Evolutionary conservation across 1,140 invertebrate species (phyloP), one percentile per base, ranked within the genome.

Genomic region (Amyelois transitella): DNA sequence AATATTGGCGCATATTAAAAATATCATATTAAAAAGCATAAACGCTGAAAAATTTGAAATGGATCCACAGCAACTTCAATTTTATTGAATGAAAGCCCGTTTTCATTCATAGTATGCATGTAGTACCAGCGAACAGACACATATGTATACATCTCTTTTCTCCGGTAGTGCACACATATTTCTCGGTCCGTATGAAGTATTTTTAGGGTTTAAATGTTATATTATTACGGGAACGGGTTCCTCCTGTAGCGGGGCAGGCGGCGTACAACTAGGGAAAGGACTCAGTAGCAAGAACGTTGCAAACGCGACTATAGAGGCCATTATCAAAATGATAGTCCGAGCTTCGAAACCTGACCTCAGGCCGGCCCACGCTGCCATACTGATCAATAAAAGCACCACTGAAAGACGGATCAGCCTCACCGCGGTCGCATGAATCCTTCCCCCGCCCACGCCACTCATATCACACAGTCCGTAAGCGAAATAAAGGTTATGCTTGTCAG

Each of bases 401-500:
- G 91, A 91, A 10, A 92, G 84, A 53, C 92, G 88, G 6, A 92
- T 91, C 70, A 92, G 89, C 51, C 90, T 88, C 6, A 93, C 91
- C 1, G 92, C 92, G 5, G 91, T 91, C 0, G 91, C 88, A 69
- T 93, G 92, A 38, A 93, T 92, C 57, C 91, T 89, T 14, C 92
- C 91, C 1, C 92, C 92, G 45, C 91, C 92, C 2, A 91, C 90
- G 0, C 91, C 91, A 72, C 92, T 92, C 86, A 92, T 92, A 54
- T 91, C 90, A 43, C 92, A 92, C 1, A 96, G 95, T 32, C 94
- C 95, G 81, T 99, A 99, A 0, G 96, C 97, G 88, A 98, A 99
- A 84, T 96, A 98, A 45, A 99, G 92, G 88, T 99, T 99, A 81
- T 99, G 97, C 53, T 97, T 94, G 85, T 98, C 97, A 2, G 93